A percentile compares a stretch with the other conserved stretches of the same genome.
phyloP scores from a whole-genome alignment of 2,888 invertebrate species.

The Altica lythri region DNA sequence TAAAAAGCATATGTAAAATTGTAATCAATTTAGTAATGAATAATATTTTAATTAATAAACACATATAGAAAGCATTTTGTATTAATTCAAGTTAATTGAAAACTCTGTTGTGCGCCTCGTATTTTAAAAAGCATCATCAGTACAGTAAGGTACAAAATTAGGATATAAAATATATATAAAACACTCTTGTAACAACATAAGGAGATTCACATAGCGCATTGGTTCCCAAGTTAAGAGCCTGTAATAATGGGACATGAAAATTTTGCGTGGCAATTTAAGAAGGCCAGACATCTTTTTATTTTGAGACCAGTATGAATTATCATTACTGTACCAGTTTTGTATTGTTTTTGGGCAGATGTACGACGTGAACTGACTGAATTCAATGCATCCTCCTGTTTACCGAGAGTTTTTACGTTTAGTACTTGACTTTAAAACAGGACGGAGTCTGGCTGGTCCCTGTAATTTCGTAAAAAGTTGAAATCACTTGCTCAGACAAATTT shows the following conservation, averaged over 20 bases:
- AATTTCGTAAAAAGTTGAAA: slow-evolving; percentile 17
- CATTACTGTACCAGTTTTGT: slow-evolving; percentile 43
- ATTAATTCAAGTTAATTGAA: too few species aligned
- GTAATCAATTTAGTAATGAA: too few species aligned
- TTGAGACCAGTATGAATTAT: slow-evolving; percentile 38
- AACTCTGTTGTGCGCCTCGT: too few species aligned
- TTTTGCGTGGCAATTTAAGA: slow-evolving; percentile 39
- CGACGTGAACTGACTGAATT: slow-evolving; percentile 43
- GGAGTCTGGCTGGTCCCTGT: slow-evolving; percentile 10
- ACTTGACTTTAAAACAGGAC: slow-evolving; percentile 22
- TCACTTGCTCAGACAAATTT: slow-evolving; percentile 1
- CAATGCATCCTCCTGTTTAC: slow-evolving; percentile 24
- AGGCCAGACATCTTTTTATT: slow-evolving; percentile 46
- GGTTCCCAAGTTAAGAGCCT: slow-evolving; percentile 18
- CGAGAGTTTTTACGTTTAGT: slow-evolving; percentile 21
- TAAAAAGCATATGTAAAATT: too few species aligned
- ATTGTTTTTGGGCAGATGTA: slow-evolving; percentile 42
- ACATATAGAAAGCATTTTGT: too few species aligned
- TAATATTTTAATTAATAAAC: too few species aligned
- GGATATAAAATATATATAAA: too few species aligned
- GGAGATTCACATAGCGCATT: too few species aligned
- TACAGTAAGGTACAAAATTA: too few species aligned
- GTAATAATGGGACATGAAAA: slow-evolving; percentile 34
- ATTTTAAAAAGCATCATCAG: too few species aligned
- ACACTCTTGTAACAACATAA: too few species aligned